phyloP scores from a whole-genome alignment of 2,113 vertebrate species.

The Aegotheles bennettii region DNA sequence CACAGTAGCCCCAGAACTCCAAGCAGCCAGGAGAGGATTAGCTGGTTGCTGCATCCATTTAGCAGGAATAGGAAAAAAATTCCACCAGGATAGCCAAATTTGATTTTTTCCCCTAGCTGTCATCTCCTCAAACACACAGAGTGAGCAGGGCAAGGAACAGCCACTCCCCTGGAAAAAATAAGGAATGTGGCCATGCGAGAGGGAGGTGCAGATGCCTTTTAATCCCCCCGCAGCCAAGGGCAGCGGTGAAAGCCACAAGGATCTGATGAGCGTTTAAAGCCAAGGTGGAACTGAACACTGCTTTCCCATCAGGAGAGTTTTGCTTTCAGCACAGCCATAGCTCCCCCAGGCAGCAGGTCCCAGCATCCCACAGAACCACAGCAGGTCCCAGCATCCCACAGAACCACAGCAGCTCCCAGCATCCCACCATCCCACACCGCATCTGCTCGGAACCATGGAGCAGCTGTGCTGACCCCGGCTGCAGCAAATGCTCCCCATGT shows the following conservation, averaged over 20 bases:
- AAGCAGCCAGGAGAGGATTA: background rate
- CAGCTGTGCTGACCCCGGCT: accelerated
- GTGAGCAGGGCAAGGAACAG: accelerated
- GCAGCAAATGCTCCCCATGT: background rate
- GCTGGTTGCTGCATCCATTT: background rate
- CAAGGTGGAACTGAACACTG: background rate
- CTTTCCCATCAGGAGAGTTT: background rate
- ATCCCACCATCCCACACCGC: accelerated
- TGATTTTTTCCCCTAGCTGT: background rate
- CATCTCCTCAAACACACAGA: background rate
- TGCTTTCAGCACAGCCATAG: accelerated
- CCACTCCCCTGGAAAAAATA: background rate
- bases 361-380: background rate
- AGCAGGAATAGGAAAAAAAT: background rate
- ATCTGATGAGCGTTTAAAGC: background rate
- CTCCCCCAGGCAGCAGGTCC: background rate
- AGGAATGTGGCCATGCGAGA: background rate
- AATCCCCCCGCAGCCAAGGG: background rate
- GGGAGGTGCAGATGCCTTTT: background rate
- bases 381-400: no score
- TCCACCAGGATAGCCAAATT: background rate
- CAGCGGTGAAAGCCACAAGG: accelerated
- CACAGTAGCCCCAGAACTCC: background rate
- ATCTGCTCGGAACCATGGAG: accelerated
- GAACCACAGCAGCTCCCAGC: no score